Evolutionary conservation across 2,113 vertebrate genomes (phyloP), one percentile per base, ranked within the genome.

Genomic region (Clarias gariepinus): DNA sequence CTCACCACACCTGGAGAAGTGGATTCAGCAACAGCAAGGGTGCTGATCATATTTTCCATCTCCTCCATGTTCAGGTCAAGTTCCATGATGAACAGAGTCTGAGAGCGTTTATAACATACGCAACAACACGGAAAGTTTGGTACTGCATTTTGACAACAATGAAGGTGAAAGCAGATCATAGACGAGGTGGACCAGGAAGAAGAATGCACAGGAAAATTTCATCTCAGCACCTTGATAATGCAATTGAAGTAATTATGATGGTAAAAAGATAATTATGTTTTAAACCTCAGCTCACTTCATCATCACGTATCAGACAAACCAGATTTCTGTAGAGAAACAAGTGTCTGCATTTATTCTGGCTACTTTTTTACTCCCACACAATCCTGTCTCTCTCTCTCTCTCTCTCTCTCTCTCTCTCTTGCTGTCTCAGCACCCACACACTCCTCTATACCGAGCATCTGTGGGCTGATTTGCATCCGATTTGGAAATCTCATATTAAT

Each of bases 401-500:
- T 81, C 36, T 68, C 16, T 28, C 60, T 58, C 58, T 85, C 55
- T 60, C 23, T 30, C 61, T 53, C 68, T 60, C 25, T 79, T 3
- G 21, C 68, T 66, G 16, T 18, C 66, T 78, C 87, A 77, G 84
- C 83, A 84, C 61, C 68, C 88, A 90, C 88, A 89, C 88, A 86
- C 83, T 84, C 84, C 87, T 88, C 82, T 85, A 16, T 55, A 71
- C 69, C 16, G 25, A 87, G 87, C 91, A 93, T 92, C 90, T 93
- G 92, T 88, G 81, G 89, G 88, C 91, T 91, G 89, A 91, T 87
- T 91, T 89, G 85, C 87, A 89, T 92, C 83, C 82, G 89, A 88
- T 90, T 87, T 85, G 84, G 91, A 92, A 90, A 92, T 93, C 93
- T 92, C 86, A 86, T 92, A 91, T 93, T 93, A 91, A 91, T 94